Evolutionary conservation across 92 coral and sea anemone species (phyloP).

Genomic region (Metridium senile): DNA sequence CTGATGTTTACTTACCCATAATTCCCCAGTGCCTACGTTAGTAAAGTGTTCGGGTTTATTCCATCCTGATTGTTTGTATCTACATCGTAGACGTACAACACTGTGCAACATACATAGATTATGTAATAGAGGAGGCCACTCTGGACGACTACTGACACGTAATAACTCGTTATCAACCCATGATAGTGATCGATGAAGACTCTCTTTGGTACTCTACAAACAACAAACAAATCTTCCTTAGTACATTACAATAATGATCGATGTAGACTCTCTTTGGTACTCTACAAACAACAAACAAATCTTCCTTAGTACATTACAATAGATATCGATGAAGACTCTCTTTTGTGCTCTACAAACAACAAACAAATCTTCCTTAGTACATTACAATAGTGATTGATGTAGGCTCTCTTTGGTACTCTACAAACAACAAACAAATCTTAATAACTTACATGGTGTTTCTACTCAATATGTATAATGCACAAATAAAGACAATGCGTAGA

Average conservation of each 20-base stretch:
- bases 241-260: slow-evolving; percentile 86
- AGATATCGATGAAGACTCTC: slow-evolving; percentile 92
- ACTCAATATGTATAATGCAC: too few relatives aligned
- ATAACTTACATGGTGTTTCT: background rate
- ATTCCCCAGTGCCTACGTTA: slow-evolving; percentile 80
- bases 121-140: slow-evolving; percentile 96
- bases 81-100: slow-evolving; percentile 71
- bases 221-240: background rate
- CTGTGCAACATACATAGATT: slow-evolving; percentile 96
- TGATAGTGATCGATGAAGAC: slow-evolving; percentile 85
- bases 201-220: slow-evolving; percentile 84
- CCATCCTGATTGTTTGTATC: slow-evolving; percentile 85
- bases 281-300: slow-evolving; percentile 36
- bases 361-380: slow-evolving; percentile 6
- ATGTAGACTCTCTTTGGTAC: slow-evolving; percentile 88
- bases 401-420: slow-evolving; percentile 93
- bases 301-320: slow-evolving; percentile 51
- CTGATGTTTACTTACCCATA: slow-evolving; percentile 65
- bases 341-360: slow-evolving; percentile 66
- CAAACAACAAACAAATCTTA: background rate
- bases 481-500: too few relatives aligned
- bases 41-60: slow-evolving; percentile 74
- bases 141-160: slow-evolving; percentile 80
- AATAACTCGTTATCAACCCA: slow-evolving; percentile 85
- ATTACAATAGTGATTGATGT: slow-evolving; percentile 86